Conservation (phyloP, 2,888 invertebrate species). For the Mythimna albipuncta region DNA sequence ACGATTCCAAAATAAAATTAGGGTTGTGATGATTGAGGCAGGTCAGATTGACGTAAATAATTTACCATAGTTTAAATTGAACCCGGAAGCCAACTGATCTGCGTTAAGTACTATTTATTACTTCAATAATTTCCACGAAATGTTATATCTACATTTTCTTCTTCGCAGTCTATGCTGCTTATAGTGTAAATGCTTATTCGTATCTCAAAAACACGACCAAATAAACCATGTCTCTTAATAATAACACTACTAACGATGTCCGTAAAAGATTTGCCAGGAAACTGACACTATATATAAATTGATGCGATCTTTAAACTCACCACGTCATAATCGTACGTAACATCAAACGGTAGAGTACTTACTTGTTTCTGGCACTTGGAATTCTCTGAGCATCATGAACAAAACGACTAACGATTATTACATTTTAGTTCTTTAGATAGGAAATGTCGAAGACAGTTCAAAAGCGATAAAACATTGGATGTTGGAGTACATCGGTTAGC, state of each 20-base stretch:
- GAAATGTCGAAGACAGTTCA: not conserved
- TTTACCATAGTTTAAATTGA: not conserved
- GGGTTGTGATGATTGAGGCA: too few species aligned
- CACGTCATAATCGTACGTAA: slow-evolving; percentile 54
- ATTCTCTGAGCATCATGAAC: slow-evolving; percentile 4
- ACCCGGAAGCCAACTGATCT: not conserved
- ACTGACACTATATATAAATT: slow-evolving; percentile 55
- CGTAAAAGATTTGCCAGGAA: slow-evolving; percentile 57
- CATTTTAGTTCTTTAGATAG: slow-evolving; percentile 2
- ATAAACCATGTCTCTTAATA: slow-evolving; percentile 13
- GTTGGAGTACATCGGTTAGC: not conserved
- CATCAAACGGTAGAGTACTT: slow-evolving; percentile 53
- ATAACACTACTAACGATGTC: slow-evolving; percentile 15
- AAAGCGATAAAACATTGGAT: not conserved
- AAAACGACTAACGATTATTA: slow-evolving; percentile 16
- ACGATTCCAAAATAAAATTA: not conserved
- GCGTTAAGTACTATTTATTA: not conserved
- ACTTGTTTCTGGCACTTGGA: slow-evolving; percentile 26
- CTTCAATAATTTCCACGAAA: not conserved
- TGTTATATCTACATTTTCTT: not conserved
- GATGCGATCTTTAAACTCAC: slow-evolving; percentile 56
- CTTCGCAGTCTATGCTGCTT: not conserved
- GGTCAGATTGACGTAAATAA: not conserved
- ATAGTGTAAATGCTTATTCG: slow-evolving; percentile 3
- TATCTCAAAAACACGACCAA: slow-evolving; percentile 3